Percentiles rank a stretch among this genome's conserved stretches.
Conservation (phyloP, 1,140 invertebrate genomes). For the Drosophila orena region DNA sequence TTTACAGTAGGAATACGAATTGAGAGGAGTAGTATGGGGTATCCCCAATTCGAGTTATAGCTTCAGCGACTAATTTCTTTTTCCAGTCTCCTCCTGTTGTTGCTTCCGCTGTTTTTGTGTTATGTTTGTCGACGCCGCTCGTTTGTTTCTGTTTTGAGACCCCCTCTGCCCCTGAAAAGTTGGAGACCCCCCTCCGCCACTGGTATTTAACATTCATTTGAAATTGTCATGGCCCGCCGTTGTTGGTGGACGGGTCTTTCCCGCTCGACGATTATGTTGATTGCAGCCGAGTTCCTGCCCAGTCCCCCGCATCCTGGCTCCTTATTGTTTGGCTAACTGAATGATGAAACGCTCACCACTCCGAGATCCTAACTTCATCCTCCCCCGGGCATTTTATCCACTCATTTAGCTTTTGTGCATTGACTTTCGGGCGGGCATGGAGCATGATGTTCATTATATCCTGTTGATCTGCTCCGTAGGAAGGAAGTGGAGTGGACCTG, state of each 20-base stretch:
- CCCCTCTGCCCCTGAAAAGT: constrained; percentile 1
- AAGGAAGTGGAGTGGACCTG: constrained; percentile 55
- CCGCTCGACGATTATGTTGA: constrained; percentile 79
- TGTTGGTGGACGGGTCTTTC: constrained; percentile 57
- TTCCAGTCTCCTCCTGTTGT: constrained; percentile 29
- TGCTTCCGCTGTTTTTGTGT: constrained; percentile 58
- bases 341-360: constrained; percentile 45
- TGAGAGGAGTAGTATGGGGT: neutral
- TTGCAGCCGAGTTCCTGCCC: constrained; percentile 75
- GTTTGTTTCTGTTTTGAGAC: constrained; percentile 64
- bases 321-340: constrained; percentile 78
- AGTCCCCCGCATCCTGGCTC: constrained; percentile 46
- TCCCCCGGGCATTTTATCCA: constrained; percentile 65
- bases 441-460: constrained; percentile 79
- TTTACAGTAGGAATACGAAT: too few species aligned
- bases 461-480: constrained; percentile 71
- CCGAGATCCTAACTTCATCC: constrained; percentile 1
- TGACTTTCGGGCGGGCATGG: constrained; percentile 48
- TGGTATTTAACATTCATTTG: constrained; percentile 81
- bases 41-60: neutral
- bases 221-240: constrained; percentile 74
- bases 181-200: constrained; percentile 22
- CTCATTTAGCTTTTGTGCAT: constrained; percentile 69
- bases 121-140: constrained; percentile 65
- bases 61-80: constrained; percentile 25